These are phyloP conservation scores for Phoenicopterus ruber DNA, from an alignment of 2,113 vertebrate genomes.

Conservation along the genomic window DNA sequence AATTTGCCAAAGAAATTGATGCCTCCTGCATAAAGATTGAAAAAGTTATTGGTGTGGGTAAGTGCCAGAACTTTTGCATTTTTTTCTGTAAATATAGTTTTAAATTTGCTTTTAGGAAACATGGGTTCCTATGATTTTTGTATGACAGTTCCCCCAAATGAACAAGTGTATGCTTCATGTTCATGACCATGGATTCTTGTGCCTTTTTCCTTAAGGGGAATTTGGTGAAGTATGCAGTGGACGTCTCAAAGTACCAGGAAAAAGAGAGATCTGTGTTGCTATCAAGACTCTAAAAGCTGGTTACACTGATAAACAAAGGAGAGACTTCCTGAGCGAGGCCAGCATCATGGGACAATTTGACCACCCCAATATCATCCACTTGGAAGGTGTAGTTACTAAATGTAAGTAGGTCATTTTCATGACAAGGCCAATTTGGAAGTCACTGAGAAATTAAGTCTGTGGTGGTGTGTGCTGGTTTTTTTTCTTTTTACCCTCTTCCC, in stretches of 20 bases:
- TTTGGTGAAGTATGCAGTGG: conserved; percentile 97
- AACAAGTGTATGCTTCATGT: background rate
- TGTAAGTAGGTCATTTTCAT: conserved; percentile 79
- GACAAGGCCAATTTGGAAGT: conserved; percentile 51
- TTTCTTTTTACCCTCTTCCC: conserved; percentile 41
- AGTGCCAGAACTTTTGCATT: conserved; percentile 60
- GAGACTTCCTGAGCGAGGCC: conserved; percentile 96
- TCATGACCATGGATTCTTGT: background rate
- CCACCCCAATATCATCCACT: conserved; percentile 96
- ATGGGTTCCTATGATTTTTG: background rate
- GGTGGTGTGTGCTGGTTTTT: background rate
- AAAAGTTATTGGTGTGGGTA: conserved; percentile 98
- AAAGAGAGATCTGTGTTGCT: conserved; percentile 96
- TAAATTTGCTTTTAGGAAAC: background rate
- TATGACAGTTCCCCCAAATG: background rate
- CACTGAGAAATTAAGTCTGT: conserved; percentile 63
- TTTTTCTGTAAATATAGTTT: background rate
- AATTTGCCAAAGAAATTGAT: conserved; percentile 98
- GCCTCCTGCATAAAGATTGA: conserved; percentile 98
- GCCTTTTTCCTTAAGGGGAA: conserved; percentile 78
- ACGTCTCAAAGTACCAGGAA: conserved; percentile 94
- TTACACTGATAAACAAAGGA: conserved; percentile 94
- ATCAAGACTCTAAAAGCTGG: conserved; percentile 98
- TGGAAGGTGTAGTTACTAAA: conserved; percentile 98
- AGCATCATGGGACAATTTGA: conserved; percentile 99